Conservation (phyloP, 2,113 vertebrate genomes). For the Vulpes vulpes region DNA sequence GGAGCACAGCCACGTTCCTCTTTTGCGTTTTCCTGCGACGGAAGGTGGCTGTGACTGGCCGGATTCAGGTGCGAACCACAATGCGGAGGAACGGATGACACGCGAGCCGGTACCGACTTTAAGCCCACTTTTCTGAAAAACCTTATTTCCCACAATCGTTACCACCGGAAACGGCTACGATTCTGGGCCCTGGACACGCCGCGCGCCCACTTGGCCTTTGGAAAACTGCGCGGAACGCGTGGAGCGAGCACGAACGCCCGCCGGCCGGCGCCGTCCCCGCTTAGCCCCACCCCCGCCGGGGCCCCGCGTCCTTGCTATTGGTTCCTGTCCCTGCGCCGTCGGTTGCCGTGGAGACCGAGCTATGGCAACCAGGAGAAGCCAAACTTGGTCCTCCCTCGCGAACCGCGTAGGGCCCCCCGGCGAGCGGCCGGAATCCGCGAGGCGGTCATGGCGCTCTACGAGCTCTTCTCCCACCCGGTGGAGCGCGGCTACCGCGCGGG, state of each 20-base stretch:
- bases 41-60: not conserved
- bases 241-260: fast-evolving
- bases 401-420: fast-evolving
- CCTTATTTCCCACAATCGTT: not conserved
- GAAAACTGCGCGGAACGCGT: fast-evolving
- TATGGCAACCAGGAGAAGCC: constrained; percentile 88
- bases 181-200: fast-evolving
- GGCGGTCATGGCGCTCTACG: constrained; percentile 92
- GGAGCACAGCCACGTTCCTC: not conserved
- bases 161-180: not conserved
- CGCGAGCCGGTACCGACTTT: not conserved
- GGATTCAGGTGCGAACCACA: not conserved
- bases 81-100: not conserved
- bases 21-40: not conserved
- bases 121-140: not conserved
- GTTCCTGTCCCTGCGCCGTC: not conserved
- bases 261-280: not conserved
- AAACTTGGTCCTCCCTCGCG: not conserved
- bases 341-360: constrained; percentile 68
- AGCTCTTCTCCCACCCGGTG: constrained; percentile 91
- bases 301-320: constrained; percentile 57
- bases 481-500: constrained; percentile 90
- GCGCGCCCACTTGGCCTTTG: no score
- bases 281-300: not conserved
- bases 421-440: fast-evolving